Conservation (phyloP, 1,140 invertebrate species). For the Achatina immaculata region DNA sequence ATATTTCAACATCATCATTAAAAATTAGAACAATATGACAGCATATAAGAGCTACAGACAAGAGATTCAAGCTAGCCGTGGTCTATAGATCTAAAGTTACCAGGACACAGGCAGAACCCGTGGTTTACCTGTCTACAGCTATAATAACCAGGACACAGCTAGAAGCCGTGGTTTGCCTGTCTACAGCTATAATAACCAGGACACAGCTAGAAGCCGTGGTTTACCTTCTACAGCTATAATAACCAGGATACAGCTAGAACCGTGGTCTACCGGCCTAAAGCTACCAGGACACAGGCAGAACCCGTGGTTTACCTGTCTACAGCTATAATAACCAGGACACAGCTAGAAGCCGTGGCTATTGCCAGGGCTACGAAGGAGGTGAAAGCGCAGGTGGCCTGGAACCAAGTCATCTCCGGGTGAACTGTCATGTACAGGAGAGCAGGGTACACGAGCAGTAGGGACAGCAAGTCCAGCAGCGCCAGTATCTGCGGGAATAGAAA, state of each 20-base stretch:
- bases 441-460: conserved; percentile 35
- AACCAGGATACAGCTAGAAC: conserved; percentile 36
- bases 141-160: conserved; percentile 41
- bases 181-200: too few relatives aligned
- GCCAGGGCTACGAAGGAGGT: conserved; percentile 39
- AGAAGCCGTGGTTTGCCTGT: conserved; percentile 35
- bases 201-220: too few relatives aligned
- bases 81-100: too few relatives aligned
- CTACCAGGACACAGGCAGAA: too few relatives aligned
- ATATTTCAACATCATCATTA: too few relatives aligned
- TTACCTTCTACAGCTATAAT: conserved; percentile 45
- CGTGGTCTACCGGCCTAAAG: too few relatives aligned
- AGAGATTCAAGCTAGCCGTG: too few relatives aligned
- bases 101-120: too few relatives aligned
- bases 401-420: conserved; percentile 1
- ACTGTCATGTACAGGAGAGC: conserved; percentile 36
- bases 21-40: too few relatives aligned
- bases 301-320: conserved; percentile 43
- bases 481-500: conserved; percentile 32
- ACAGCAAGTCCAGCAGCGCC: conserved; percentile 41
- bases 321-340: conserved; percentile 43
- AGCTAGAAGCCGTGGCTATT: conserved; percentile 36
- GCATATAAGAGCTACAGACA: too few relatives aligned
- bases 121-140: conserved; percentile 42
- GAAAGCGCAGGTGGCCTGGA: conserved; percentile 25